Conservation (phyloP, 2,113 vertebrate genomes). For the Arenaria interpres region DNA sequence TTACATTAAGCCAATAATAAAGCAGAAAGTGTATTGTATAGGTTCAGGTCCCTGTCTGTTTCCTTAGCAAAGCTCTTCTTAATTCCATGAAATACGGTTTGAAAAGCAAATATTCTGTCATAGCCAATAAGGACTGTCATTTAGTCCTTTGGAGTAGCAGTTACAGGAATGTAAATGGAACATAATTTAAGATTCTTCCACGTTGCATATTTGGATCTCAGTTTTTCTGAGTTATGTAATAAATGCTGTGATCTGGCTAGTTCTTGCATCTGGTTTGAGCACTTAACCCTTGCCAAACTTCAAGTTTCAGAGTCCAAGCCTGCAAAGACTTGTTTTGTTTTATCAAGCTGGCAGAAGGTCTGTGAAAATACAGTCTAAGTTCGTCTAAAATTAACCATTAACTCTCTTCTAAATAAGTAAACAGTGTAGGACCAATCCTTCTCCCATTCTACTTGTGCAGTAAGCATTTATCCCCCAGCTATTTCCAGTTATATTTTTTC, state of each 20-base stretch:
- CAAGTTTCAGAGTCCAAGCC: constrained; percentile 1
- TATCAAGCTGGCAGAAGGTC: not conserved
- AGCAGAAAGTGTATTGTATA: not conserved
- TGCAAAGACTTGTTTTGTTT: not conserved
- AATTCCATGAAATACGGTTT: not conserved
- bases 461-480: not conserved
- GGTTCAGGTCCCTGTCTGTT: not conserved
- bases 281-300: not conserved
- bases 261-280: not conserved
- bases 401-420: not conserved
- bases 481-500: not conserved
- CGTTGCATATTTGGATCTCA: not conserved
- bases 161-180: constrained; percentile 2
- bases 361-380: not conserved
- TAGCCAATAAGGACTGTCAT: not conserved
- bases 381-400: constrained; percentile 24
- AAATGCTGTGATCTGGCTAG: not conserved
- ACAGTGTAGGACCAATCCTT: not conserved
- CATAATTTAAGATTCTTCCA: constrained; percentile 17
- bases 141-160: not conserved
- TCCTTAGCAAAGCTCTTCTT: not conserved
- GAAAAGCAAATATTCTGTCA: constrained; percentile 1
- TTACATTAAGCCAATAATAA: not conserved
- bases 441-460: not conserved
- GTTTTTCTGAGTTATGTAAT: not conserved